phyloP scores from a whole-genome alignment of 2,888 invertebrate species.

The Steinernema scapterisci region DNA sequence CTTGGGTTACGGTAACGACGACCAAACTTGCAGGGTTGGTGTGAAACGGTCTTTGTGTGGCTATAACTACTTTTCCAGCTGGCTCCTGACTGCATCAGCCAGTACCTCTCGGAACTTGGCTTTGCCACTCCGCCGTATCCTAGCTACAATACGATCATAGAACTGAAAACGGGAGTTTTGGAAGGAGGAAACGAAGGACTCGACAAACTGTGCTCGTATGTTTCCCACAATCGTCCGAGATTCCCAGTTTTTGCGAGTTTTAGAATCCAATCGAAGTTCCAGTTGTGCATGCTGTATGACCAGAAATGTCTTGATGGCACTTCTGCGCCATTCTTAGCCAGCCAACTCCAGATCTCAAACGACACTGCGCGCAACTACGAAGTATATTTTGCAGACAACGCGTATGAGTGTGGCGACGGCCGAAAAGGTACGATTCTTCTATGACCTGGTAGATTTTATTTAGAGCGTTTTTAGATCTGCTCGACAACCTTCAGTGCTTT shows the following conservation, averaged over 20 bases:
- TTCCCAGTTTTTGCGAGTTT: neutral
- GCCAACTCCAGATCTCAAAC: neutral
- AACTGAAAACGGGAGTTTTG: neutral
- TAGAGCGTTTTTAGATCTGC: neutral
- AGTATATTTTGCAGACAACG: conserved; percentile 13
- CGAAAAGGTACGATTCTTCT: conserved; percentile 6
- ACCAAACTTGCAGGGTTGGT: neutral
- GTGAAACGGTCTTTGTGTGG: too few relatives aligned
- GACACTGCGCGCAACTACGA: neutral
- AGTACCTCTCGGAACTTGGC: neutral
- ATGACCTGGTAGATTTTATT: too few relatives aligned
- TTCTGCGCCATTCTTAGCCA: neutral
- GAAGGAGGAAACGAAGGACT: neutral
- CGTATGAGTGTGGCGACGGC: neutral
- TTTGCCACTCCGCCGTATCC: neutral
- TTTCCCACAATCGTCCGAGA: neutral
- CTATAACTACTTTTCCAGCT: neutral
- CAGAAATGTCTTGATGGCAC: neutral
- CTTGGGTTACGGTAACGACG: neutral
- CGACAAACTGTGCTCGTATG: neutral
- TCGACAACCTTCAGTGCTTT: conserved; percentile 23
- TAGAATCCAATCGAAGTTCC: neutral
- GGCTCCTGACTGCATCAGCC: neutral
- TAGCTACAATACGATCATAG: neutral
- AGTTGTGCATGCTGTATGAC: neutral